These are phyloP conservation scores for Diplodus puntazzo DNA, from an alignment of 2,797 vertebrate species.

Conservation along the genomic window DNA sequence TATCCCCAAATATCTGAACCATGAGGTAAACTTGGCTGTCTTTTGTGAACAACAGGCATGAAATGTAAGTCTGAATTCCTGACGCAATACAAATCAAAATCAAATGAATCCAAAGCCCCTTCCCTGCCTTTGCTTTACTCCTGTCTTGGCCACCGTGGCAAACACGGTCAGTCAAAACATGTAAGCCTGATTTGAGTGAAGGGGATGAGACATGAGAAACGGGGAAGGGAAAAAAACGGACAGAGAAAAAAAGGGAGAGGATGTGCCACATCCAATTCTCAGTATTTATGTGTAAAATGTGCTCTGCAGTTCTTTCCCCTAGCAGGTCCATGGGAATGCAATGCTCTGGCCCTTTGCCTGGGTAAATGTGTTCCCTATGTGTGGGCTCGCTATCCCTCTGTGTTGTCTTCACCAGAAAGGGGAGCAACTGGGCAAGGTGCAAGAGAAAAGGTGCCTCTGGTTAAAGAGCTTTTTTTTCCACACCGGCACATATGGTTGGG, in stretches of 20 bases:
- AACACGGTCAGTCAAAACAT: conserved; percentile 75
- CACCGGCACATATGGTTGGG: conserved; percentile 66
- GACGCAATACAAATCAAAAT: conserved; percentile 78
- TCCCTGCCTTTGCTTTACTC: conserved; percentile 76
- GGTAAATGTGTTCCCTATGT: conserved; percentile 84
- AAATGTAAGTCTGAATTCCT: conserved; percentile 77
- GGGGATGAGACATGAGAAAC: conserved; percentile 76
- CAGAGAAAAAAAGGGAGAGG: conserved; percentile 58
- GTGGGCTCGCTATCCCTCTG: conserved; percentile 68
- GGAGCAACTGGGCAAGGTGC: conserved; percentile 70
- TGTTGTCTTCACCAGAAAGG: conserved; percentile 70
- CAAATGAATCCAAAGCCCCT: conserved; percentile 64
- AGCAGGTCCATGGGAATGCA: conserved; percentile 80
- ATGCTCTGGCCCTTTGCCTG: conserved; percentile 80
- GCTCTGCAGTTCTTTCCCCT: conserved; percentile 72
- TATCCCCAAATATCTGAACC: conserved; percentile 64
- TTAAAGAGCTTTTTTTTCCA: conserved; percentile 63
- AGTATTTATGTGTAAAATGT: conserved; percentile 81
- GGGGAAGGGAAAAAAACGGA: conserved; percentile 46
- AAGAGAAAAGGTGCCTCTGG: conserved; percentile 75
- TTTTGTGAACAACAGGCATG: conserved; percentile 71
- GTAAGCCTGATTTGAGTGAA: conserved; percentile 74
- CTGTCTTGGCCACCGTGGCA: conserved; percentile 73
- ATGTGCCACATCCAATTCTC: conserved; percentile 82
- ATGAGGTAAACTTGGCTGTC: conserved; percentile 77